These are phyloP conservation scores for Neelides folsomi DNA, from an alignment of 2,888 invertebrate genomes.

Conservation along the genomic window DNA sequence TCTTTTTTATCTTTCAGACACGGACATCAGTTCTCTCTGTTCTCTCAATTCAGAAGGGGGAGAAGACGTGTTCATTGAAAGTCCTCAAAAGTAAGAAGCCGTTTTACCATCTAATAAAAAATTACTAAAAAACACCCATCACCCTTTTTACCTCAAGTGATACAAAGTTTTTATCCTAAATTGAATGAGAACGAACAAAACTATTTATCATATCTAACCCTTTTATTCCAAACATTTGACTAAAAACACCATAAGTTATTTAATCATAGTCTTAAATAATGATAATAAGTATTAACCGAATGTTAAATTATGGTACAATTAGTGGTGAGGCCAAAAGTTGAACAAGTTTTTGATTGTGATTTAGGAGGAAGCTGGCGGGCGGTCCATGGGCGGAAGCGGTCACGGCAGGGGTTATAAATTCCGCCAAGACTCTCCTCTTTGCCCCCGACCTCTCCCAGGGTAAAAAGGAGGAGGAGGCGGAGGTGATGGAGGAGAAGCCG, in stretches of 20 bases:
- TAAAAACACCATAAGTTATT: no score
- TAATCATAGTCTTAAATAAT: no score
- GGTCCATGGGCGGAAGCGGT: slow-evolving; percentile 16
- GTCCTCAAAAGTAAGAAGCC: slow-evolving; percentile 10
- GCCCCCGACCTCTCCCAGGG: slow-evolving; percentile 10
- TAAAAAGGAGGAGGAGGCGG: neutral
- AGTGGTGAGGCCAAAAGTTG: no score
- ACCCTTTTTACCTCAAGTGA: neutral
- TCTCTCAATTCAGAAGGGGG: slow-evolving; percentile 42
- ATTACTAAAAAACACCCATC: neutral
- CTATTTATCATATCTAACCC: no score
- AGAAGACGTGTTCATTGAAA: slow-evolving; percentile 38
- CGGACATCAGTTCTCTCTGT: slow-evolving; percentile 44
- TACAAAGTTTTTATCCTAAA: no score
- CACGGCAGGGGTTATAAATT: slow-evolving; percentile 18
- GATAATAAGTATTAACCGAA: no score
- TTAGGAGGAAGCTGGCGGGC: neutral
- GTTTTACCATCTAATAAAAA: neutral
- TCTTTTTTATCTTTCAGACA: slow-evolving; percentile 28
- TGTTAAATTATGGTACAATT: no score
- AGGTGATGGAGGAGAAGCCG: no score
- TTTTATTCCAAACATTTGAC: no score
- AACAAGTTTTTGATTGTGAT: no score
- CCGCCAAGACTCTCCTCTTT: slow-evolving; percentile 26
- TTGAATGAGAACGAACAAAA: no score